Evolutionary conservation across 2,797 vertebrate species (phyloP), one percentile per base, ranked within the genome.

Genomic region (Parauchenoglanis punctatus): DNA sequence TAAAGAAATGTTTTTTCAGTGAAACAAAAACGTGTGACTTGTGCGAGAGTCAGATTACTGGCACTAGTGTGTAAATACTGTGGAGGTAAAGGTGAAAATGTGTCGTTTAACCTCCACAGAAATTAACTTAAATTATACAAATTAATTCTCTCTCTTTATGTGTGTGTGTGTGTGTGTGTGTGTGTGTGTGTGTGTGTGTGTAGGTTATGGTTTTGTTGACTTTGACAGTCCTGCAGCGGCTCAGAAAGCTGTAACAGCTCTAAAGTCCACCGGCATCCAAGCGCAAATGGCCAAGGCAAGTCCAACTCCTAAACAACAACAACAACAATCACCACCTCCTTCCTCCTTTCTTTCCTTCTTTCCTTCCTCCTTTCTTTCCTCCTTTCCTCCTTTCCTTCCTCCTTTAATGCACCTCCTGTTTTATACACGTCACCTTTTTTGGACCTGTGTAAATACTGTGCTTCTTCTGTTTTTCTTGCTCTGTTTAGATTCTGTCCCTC

Each of bases 271-370:
- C 0, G 98, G 98, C 12, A 96, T 99, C 73, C 98, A 99, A 94
- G 98, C 97, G 49, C 98, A 99, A 93, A 99, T 99, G 98, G 98
- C 98, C 92, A 99, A 99, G 96, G 98, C 98, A 96, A n/a, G 80
- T 63, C 23, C 12, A 44, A 6, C 10, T 28, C 1, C 28, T 15
- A n/a, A 76, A n/a, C 7, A 15, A 25, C 7, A 77, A 28, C 18
- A 56, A 31, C 31, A 77, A 13, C n/a, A 25, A 25, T 49, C 1
- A 52, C n/a, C n/a, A n/a, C n/a, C n/a, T n/a, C n/a, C n/a, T n/a
- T n/a, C n/a, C n/a, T n/a, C n/a, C n/a, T n/a, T n/a, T n/a, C n/a
- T n/a, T n/a, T n/a, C n/a, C n/a, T n/a, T n/a, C n/a, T n/a, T n/a
- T n/a, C n/a, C n/a, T n/a, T n/a, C n/a, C n/a, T n/a, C n/a, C n/a